A percentile compares a stretch with the other conserved stretches of the same genome.
phyloP scores from a whole-genome alignment of 2,797 vertebrate genomes.

The Neomorphus geoffroyi region DNA sequence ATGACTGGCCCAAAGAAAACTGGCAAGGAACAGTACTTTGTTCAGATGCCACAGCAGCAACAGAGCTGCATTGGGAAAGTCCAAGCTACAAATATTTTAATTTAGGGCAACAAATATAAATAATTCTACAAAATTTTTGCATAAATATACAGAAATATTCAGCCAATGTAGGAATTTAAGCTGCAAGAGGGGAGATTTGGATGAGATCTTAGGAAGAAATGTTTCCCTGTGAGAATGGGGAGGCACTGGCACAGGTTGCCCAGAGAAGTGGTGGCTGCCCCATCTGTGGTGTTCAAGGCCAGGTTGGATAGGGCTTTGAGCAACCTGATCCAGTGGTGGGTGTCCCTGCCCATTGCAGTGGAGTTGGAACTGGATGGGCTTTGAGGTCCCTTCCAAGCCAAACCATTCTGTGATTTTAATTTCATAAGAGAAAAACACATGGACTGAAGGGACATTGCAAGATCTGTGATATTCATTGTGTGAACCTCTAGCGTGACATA shows the following conservation, averaged over 20 bases:
- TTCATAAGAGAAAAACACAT: rapidly evolving
- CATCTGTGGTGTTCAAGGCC: too few relatives aligned
- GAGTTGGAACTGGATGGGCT: too few relatives aligned
- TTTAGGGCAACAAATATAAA: not conserved
- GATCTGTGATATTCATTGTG: not conserved
- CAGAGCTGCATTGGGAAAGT: not conserved
- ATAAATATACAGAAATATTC: not conserved
- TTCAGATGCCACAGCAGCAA: rapidly evolving
- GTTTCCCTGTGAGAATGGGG: too few relatives aligned
- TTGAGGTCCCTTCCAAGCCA: too few relatives aligned
- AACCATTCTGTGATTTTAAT: too few relatives aligned
- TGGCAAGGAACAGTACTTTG: not conserved
- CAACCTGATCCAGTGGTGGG: too few relatives aligned
- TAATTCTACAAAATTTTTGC: not conserved
- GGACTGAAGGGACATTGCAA: not conserved
- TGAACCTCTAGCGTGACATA: not conserved
- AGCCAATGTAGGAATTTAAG: not conserved
- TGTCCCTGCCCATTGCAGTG: too few relatives aligned
- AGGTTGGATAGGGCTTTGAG: too few relatives aligned
- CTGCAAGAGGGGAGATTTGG: too few relatives aligned
- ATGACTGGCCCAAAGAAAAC: rapidly evolving
- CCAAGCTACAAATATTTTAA: not conserved
- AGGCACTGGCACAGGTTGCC: too few relatives aligned
- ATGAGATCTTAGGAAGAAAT: too few relatives aligned
- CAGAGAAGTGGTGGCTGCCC: too few relatives aligned